Evolutionary conservation across 2,797 vertebrate species (phyloP).

Genomic region (Manis javanica): DNA sequence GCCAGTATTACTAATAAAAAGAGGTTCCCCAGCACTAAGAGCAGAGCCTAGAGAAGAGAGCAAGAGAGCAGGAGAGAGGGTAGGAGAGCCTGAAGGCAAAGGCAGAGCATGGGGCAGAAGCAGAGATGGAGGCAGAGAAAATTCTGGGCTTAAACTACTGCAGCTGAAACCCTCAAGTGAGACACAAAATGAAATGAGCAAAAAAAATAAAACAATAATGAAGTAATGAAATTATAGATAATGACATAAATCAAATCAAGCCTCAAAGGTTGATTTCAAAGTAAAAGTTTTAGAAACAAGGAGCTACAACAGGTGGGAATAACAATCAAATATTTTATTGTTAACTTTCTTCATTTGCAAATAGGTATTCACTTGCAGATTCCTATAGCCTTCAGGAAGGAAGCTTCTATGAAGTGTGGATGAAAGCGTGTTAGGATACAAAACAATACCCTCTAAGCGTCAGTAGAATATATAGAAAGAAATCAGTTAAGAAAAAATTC

Average conservation of each 20-base stretch:
- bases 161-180: too few relatives aligned
- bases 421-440: not conserved
- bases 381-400: not conserved
- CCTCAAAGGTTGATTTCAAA: constrained; percentile 28
- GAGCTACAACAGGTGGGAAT: not conserved
- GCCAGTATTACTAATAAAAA: too few relatives aligned
- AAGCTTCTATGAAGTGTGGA: not conserved
- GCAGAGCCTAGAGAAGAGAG: too few relatives aligned
- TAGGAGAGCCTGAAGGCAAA: too few relatives aligned
- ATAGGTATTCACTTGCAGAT: not conserved
- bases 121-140: too few relatives aligned
- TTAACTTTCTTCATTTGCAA: not conserved
- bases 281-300: constrained; percentile 28
- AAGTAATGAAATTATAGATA: not conserved
- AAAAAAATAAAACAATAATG: not conserved
- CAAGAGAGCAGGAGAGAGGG: too few relatives aligned
- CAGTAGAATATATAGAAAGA: not conserved
- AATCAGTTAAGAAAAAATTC: not conserved
- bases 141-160: too few relatives aligned
- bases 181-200: not conserved
- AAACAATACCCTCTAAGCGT: not conserved
- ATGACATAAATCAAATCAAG: not conserved
- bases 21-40: too few relatives aligned
- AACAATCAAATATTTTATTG: not conserved
- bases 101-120: too few relatives aligned